Base-by-base conservation (phyloP, 2,888 invertebrate species). In the Thecophora atra region DNA sequence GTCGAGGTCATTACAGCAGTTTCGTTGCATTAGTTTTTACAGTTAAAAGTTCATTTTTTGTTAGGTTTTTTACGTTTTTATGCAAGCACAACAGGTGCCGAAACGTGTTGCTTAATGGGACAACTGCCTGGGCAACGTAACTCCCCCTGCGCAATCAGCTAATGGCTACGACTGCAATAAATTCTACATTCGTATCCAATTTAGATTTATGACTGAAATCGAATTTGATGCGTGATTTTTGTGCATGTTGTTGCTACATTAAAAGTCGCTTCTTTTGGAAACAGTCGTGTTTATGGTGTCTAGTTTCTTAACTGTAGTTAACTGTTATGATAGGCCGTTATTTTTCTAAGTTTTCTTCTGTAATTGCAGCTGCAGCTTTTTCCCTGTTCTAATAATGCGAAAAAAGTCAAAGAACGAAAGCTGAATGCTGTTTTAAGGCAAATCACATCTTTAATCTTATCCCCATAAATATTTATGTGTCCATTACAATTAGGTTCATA, bases 181-280 rank as follows among this genome's bases (percentile, higher is more conserved):
- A 71, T 74, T 68, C 70, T 73, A 62, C 68, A 54, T 69, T 63
- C 77, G 75, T 72, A 71, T 76, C 80, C 80, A 83, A 80, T 83
- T 82, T 79, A 82, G 82, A 82, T 82, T 83, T 82, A 82, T 83
- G 78, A 72, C 75, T 75, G 73, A 79, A 79, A 78, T 78, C 77
- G 79, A 77, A 79, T 77, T 77, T 78, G 78, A 82, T 83, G 82
- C 82, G 82, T 82, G 82, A 80, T 79, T 76, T 74, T 74, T 74
- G 74, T 72, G 72, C 73, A 76, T 74, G 75, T 76, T 74, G 71
- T 73, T 68, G 42, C 26, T 19, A 21, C 56, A 44, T 58, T 68
- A 28, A 44, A 24, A 8, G 58, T 42, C 42, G 68, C 56, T 24
- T 19, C 26, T 42, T 21, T 56, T 24, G 54, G 54, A 42, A 30